phyloP scores from a whole-genome alignment of 2,888 invertebrate species.

The Hirtodrosophila alboralis region DNA sequence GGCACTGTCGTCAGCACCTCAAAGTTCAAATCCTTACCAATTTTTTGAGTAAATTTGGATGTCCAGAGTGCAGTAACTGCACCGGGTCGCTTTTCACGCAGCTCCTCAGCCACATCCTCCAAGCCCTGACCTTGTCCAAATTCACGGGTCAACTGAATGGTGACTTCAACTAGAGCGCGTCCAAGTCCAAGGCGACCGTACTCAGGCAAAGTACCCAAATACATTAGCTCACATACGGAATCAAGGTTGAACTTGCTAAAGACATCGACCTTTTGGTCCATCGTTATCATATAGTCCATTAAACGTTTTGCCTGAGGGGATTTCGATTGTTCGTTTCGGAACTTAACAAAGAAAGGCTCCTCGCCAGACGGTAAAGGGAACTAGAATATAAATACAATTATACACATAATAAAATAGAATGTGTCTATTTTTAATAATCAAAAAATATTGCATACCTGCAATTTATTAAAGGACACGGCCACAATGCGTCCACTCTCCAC shows the following conservation, averaged over 20 bases:
- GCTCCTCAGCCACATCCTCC: conserved; percentile 63
- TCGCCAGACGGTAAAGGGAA: conserved; percentile 68
- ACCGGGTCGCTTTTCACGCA: conserved; percentile 70
- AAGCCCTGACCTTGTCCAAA: conserved; percentile 85
- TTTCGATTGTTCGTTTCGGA: conserved; percentile 84
- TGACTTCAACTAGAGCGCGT: conserved; percentile 85
- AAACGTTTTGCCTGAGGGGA: conserved; percentile 86
- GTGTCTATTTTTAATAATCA: no score
- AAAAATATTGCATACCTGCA: conserved; percentile 86
- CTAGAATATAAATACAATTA: conserved; percentile 35
- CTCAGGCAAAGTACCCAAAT: conserved; percentile 86
- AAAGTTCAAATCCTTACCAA: conserved; percentile 86
- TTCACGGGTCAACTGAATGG: conserved; percentile 85
- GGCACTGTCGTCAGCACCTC: conserved; percentile 85
- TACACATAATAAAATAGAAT: no score
- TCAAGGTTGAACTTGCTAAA: conserved; percentile 87
- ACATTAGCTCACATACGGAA: conserved; percentile 89
- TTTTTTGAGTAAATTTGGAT: conserved; percentile 86
- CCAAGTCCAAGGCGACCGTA: conserved; percentile 86
- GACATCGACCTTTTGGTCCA: conserved; percentile 87
- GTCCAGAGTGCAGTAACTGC: conserved; percentile 87
- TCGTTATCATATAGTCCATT: conserved; percentile 87
- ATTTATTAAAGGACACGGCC: conserved; percentile 88
- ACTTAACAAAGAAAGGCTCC: conserved; percentile 79
- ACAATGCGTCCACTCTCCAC: conserved; percentile 85